Conservation (phyloP, 2,113 vertebrate genomes). For the Megalops atlanticus region DNA sequence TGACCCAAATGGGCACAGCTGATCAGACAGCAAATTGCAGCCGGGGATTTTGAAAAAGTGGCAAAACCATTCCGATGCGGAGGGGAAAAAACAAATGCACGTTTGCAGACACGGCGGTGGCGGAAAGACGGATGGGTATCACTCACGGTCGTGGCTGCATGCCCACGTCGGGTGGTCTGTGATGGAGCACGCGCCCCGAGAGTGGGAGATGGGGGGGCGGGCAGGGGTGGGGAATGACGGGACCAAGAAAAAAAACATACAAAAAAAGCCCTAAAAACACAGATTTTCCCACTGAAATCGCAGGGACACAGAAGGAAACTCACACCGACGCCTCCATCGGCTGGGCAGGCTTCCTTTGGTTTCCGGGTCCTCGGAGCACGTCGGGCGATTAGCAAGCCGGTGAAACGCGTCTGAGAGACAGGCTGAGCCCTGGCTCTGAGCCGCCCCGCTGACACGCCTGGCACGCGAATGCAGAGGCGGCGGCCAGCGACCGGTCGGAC, state of each 20-base stretch:
- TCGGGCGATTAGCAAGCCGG: constrained; percentile 73
- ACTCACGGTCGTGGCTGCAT: neutral
- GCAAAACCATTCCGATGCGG: neutral
- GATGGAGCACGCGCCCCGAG: neutral
- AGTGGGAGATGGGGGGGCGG: neutral
- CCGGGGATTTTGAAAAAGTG: neutral
- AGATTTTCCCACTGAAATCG: neutral
- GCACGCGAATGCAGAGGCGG: neutral
- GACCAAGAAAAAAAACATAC: too few relatives aligned
- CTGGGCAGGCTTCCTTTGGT: constrained; percentile 55
- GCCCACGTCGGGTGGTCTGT: neutral
- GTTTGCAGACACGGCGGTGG: neutral
- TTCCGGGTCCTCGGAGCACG: constrained; percentile 67
- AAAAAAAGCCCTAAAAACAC: constrained; percentile 17
- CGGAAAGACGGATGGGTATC: neutral
- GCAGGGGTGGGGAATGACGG: too few relatives aligned
- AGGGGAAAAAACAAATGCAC: neutral
- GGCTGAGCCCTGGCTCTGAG: neutral
- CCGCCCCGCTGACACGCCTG: neutral
- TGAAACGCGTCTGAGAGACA: constrained; percentile 63
- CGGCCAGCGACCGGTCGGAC: neutral
- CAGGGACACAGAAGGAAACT: constrained; percentile 29
- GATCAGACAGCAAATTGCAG: neutral
- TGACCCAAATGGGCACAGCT: neutral
- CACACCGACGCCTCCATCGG: constrained; percentile 47